These are phyloP conservation scores for Hirudo medicinalis DNA, from an alignment of 1,140 invertebrate species.

Conservation along the genomic window DNA sequence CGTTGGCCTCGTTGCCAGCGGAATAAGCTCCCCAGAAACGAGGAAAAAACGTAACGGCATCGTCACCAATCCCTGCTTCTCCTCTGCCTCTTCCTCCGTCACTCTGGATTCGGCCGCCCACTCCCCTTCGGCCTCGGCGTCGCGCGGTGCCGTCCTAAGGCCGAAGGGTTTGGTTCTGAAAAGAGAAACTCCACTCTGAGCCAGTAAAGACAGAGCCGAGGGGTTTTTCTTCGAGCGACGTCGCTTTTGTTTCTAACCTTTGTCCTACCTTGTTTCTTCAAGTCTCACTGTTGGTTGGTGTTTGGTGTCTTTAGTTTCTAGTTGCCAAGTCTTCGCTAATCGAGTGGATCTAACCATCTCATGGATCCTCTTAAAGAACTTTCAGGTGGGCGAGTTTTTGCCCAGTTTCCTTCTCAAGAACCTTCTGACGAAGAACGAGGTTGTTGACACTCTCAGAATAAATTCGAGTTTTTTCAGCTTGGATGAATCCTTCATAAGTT, in stretches of 20 bases:
- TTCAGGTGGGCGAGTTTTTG: too few species aligned
- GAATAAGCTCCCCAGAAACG: conserved; percentile 37
- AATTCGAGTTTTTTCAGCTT: too few species aligned
- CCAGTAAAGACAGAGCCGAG: too few species aligned
- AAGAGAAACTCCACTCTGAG: conserved; percentile 51
- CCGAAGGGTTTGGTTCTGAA: conserved; percentile 58
- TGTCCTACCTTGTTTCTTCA: too few species aligned
- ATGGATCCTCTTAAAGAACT: too few species aligned
- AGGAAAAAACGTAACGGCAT: conserved; percentile 61
- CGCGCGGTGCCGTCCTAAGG: conserved; percentile 30
- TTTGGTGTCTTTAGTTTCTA: background rate
- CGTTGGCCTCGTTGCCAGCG: conserved; percentile 32
- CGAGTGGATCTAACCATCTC: background rate
- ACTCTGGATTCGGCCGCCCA: background rate
- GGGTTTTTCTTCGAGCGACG: too few species aligned
- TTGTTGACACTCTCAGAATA: too few species aligned
- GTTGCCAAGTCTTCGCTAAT: background rate
- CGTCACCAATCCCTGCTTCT: conserved; percentile 75
- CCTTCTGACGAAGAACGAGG: too few species aligned
- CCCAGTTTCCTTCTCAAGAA: too few species aligned
- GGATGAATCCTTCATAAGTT: too few species aligned
- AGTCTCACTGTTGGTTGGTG: too few species aligned
- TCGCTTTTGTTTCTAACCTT: too few species aligned
- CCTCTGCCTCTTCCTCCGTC: conserved; percentile 26
- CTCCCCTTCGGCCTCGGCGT: conserved; percentile 4